A percentile compares a stretch with the other conserved stretches of the same genome.
phyloP scores from a whole-genome alignment of 2,113 vertebrate species.

The Sminthopsis crassicaudata region DNA sequence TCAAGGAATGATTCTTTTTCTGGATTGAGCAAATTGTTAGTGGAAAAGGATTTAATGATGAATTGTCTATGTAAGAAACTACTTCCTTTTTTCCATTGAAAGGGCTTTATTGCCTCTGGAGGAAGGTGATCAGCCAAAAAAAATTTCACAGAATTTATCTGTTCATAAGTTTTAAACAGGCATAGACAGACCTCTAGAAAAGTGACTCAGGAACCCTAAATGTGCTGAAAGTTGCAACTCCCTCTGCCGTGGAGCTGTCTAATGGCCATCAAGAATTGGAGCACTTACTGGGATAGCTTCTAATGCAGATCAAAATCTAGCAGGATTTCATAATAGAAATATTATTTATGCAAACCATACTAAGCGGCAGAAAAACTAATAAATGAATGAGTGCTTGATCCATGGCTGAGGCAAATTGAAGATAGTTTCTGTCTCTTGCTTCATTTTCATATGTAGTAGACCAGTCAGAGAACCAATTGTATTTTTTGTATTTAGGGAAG shows the following conservation, averaged over 20 bases:
- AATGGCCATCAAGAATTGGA: constrained; percentile 13
- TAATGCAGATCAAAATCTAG: constrained; percentile 3
- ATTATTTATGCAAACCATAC: constrained; percentile 36
- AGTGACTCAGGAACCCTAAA: neutral
- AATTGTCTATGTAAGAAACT: neutral
- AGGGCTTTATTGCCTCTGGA: constrained; percentile 19
- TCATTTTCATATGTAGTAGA: constrained; percentile 11
- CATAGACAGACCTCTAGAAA: constrained; percentile 16
- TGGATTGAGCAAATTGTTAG: neutral
- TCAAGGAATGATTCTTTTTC: neutral
- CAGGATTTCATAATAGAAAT: constrained; percentile 37
- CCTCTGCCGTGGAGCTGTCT: neutral
- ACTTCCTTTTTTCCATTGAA: constrained; percentile 9
- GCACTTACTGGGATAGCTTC: neutral
- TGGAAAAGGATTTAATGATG: constrained; percentile 9
- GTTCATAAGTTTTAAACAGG: constrained; percentile 39
- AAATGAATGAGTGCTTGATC: constrained; percentile 21
- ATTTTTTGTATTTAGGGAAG: constrained; percentile 15
- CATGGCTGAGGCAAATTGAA: constrained; percentile 27
- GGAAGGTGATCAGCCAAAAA: constrained; percentile 17
- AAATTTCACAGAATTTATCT: constrained; percentile 49
- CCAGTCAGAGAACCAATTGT: constrained; percentile 2
- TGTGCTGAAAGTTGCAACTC: neutral
- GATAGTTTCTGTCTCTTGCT: constrained; percentile 18
- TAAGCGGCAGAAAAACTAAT: constrained; percentile 44